Percentiles rank a stretch among this genome's conserved stretches.
These are phyloP conservation scores for Torymus tubicola DNA, from an alignment of 2,888 invertebrate species.

Conservation along the genomic window DNA sequence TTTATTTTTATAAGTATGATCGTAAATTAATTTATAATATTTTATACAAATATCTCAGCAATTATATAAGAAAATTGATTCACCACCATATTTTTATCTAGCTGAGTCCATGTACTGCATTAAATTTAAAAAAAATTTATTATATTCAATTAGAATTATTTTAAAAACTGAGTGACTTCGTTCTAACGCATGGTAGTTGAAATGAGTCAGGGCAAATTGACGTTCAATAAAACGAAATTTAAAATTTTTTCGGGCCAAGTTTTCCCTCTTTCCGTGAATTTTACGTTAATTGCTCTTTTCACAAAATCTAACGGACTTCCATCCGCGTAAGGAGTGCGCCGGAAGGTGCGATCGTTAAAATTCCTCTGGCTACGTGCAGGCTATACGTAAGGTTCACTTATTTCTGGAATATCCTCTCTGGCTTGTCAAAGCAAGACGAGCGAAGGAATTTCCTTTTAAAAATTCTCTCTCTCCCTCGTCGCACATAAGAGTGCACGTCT, in stretches of 20 bases:
- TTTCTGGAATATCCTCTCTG: slow-evolving; percentile 15
- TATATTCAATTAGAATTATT: not conserved
- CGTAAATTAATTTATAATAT: too few relatives aligned
- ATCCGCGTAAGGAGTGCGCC: too few relatives aligned
- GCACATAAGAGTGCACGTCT: not conserved
- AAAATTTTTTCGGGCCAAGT: not conserved
- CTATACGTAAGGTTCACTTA: slow-evolving; percentile 14
- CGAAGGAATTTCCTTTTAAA: slow-evolving; percentile 12
- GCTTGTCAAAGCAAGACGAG: slow-evolving; percentile 15
- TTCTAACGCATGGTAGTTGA: not conserved
- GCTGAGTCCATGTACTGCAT: too few relatives aligned
- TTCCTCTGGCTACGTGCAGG: not conserved
- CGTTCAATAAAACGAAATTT: slow-evolving; percentile 16
- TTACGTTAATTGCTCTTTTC: not conserved
- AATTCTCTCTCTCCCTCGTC: not conserved
- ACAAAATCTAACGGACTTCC: not conserved
- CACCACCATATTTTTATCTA: too few relatives aligned
- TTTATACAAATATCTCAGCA: too few relatives aligned
- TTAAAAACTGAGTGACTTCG: not conserved
- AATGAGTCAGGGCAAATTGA: slow-evolving; percentile 5
- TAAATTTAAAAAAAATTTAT: too few relatives aligned
- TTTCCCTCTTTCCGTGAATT: not conserved
- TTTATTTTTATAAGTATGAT: too few relatives aligned
- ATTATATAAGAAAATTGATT: too few relatives aligned
- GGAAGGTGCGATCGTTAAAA: not conserved